These are phyloP conservation scores for Chrysaora quinquecirrha DNA, from an alignment of 30 jellyfish, hydroid and myxozoan species.

Conservation along the genomic window DNA sequence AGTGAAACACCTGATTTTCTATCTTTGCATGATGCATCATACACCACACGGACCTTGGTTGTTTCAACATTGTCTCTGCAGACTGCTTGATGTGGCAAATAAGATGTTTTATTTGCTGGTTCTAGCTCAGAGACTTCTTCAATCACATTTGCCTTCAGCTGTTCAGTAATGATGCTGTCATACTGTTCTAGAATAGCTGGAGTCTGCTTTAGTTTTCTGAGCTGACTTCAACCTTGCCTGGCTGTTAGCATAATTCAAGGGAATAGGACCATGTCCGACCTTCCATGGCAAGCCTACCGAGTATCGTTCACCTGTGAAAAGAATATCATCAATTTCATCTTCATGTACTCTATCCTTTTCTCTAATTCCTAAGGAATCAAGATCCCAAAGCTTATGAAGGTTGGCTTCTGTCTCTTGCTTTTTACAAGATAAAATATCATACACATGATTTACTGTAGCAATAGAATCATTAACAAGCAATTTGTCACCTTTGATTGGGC, in stretches of 20 bases:
- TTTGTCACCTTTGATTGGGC: constrained; percentile 41
- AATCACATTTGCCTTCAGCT: constrained; percentile 12
- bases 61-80: no score
- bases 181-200: not conserved
- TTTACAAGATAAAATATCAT: not conserved
- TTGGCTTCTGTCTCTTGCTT: constrained; percentile 9
- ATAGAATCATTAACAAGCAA: constrained; percentile 7
- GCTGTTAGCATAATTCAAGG: constrained; percentile 19
- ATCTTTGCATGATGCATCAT: no score
- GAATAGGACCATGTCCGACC: no score
- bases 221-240: constrained; percentile 21
- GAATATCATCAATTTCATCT: constrained; percentile 26
- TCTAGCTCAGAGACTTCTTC: constrained; percentile 14
- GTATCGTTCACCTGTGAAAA: constrained; percentile 30
- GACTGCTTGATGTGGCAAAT: constrained; percentile 58
- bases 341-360: constrained; percentile 43
- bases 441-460: constrained; percentile 18
- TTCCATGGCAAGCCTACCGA: no score
- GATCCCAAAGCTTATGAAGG: constrained; percentile 32
- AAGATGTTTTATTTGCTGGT: constrained; percentile 1
- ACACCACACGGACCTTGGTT: no score
- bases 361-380: constrained; percentile 46
- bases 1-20: no score
- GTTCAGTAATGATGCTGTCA: constrained; percentile 10
- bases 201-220: no score